Conservation (phyloP, 2,888 invertebrate genomes). For the Hermaeophaga mercurialis region DNA sequence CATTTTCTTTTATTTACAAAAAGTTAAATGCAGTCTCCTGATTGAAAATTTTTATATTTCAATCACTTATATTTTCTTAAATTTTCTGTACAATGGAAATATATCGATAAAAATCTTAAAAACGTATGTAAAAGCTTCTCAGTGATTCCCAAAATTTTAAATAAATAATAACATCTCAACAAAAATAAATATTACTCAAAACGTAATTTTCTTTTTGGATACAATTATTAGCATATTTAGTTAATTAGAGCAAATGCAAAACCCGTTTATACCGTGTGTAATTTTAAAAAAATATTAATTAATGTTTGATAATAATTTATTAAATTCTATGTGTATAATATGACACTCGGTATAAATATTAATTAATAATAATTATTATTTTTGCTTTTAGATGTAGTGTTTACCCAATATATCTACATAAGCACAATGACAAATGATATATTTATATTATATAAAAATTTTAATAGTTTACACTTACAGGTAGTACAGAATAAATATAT, state of each 20-base stretch:
- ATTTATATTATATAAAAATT: neutral
- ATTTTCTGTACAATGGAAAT: too few species aligned
- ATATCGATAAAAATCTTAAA: too few species aligned
- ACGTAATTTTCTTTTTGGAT: neutral
- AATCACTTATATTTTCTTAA: too few species aligned
- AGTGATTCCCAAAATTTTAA: too few species aligned
- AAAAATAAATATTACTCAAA: too few species aligned
- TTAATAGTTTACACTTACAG: neutral
- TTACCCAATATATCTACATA: neutral
- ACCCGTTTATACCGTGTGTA: slow-evolving; percentile 10
- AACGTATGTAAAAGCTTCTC: too few species aligned
- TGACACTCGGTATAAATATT: neutral
- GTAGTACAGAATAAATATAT: neutral
- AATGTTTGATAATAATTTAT: neutral
- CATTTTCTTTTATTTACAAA: too few species aligned
- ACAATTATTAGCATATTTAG: slow-evolving; percentile 4
- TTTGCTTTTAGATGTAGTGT: slow-evolving; percentile 5
- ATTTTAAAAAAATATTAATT: neutral
- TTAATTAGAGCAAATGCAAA: neutral
- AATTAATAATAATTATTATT: neutral
- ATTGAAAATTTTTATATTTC: too few species aligned
- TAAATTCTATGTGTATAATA: neutral
- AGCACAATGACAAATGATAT: slow-evolving; percentile 2
- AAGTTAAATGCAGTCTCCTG: too few species aligned
- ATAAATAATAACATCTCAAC: too few species aligned